Evolutionary conservation across 2,113 vertebrate genomes (phyloP), one percentile per base, ranked within the genome.

Genomic region (Centropristis striata): DNA sequence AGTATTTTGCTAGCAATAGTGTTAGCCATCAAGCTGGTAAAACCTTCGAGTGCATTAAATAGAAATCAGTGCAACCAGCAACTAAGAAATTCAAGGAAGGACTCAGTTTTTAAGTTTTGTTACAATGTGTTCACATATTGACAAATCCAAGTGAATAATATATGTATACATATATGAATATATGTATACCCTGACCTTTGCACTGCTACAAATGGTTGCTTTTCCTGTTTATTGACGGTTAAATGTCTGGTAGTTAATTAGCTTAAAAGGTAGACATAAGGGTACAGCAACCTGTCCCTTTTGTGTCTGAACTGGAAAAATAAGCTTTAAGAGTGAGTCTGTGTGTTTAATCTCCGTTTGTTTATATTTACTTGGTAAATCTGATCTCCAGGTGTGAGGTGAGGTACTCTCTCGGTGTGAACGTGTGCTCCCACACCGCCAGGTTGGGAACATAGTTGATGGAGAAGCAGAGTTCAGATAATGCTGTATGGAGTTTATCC

Each of bases 401-500:
- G 91, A 99, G 95, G 89, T 99, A 99, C 85, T 99, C 98, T 59
- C 98, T 95, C 0, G 98, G 98, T 0, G 98, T 99, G 92, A 99
- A 99, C 0, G 98, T 99, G 92, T 99, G 98, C 20, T 99, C 98
- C 98, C 98, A 99, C 59, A 99, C 98, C 51, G 96, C 94, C 96
- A 99, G 96, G 95, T 99, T 99, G 28, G 98, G 98, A 71, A 98
- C 98, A 0, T 99, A 99, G 95, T 99, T 99, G 96, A 99, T 99
- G 87, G 98, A 99, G 95, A 99, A 99, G 93, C 98, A 99, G 91
- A 99, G 97, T 79, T 99, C 98, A 42, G 98, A 99, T 92, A 99
- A 96, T 44, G 98, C 98, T 41, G 98, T 99, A 96, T 99, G 98
- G 89, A 99, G 95, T 94, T 99, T 99, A 92, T 99, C 98, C 94